Evolutionary conservation across 2,888 invertebrate species (phyloP), one percentile per base, ranked within the genome.

Genomic region (Helicoverpa assulta): DNA sequence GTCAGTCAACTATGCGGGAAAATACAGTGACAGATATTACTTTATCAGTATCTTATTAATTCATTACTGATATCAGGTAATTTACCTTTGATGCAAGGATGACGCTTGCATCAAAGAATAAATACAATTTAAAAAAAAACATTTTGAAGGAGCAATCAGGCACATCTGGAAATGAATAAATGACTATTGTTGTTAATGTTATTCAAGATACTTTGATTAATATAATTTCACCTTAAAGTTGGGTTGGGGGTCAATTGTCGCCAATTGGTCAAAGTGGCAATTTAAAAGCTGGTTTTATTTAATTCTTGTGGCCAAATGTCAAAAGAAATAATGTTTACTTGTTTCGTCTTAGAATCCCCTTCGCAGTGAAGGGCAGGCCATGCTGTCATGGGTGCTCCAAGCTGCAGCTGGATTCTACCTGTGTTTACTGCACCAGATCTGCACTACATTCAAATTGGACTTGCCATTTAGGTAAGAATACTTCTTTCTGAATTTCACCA

Each of bases 321-420:
- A 33, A 2, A 1, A 8, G 33, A 33, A 33, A 5, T 43, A 43
- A 43, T 54, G 14, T 7, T 29, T 2, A 50, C 29, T 12, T 37
- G 4, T 43, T 14, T 53, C 54, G 8, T 93, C 93, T 16, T 88
- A 97, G 97, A 98, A 97, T 92, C 96, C 97, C 4, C 97, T 97
- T 81, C 96, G 97, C 72, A 96, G 96, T 73, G 98, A 98, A 87
- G 97, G 97, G 4, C 98, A 98, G 91, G 97, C 97, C 5, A 96
- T 98, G 92, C 94, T 98, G 55, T 97, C 97, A 56, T 97, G 98
- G 96, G 97, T 98, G 84, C 95, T 98, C 74, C 98, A 98, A 90
- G 97, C 98, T 5, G 98, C 98, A 0, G 98, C 98, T 71, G 98
- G 98, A 16, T 98, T 98, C 94, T 98, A 98, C 90, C 94, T 98